Evolutionary conservation across 2,797 vertebrate species (phyloP), one percentile per base, ranked within the genome.

Genomic region (Alca torda): DNA sequence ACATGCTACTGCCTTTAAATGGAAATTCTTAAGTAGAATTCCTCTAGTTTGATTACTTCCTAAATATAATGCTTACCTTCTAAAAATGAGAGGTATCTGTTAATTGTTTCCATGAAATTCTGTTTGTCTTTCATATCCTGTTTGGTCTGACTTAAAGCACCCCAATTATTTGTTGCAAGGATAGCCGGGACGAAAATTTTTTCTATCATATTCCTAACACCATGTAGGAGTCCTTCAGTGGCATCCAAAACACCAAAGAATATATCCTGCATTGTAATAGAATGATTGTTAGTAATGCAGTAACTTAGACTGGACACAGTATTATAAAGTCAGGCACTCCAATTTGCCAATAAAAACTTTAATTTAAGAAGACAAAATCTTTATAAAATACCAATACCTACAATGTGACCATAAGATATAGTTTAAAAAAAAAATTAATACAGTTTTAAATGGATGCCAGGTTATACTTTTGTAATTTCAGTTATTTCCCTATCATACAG

Each of bases 181-280:
- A 99, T 68, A 91, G 98, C 98, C 63, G 98, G 98, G 28, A 98
- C 89, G 92, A 98, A 96, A 91, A 98, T 83, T 28, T 89, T 98
- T 91, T 95, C 94, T 78, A 98, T 41, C 72, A 98, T 75, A 75
- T 97, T 93, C 57, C 10, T 98, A 93, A 97, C 84, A 76, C 98
- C 98, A 93, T 26, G 81, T 30, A 98, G 69, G 51, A 99, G 96
- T 74, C 98, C 98, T 30, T 97, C 95, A n/a, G 97, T 97, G 59
- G 97, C 98, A 98, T 99, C 98, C 59, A 99, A 50, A 97, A 98
- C 87, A 86, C 97, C 98, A 95, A 99, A 98, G 26, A 93, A 95
- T 48, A 97, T 84, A 61, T 98, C 98, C 99, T 99, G 93, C 61
- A 97, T 97, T 78, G 4, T 20, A 74, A 95, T 72, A 81, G 73